Evolutionary conservation across 2,888 invertebrate species (phyloP).

Genomic region (Lithophane socia): DNA sequence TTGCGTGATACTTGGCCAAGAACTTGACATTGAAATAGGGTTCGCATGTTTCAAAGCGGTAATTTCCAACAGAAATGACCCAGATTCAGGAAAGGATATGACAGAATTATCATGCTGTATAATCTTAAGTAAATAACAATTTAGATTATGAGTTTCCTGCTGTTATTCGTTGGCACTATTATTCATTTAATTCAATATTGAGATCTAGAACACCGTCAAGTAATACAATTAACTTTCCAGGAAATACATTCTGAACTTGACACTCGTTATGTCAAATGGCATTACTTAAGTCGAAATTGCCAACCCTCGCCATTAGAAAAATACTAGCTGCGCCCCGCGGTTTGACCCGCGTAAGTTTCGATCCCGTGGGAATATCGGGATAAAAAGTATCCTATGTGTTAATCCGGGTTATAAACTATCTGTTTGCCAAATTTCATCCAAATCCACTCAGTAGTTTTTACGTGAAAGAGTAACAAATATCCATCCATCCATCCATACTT

Average conservation of each 20-base stretch:
- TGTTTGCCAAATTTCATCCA: too few relatives aligned
- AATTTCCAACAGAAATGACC: conserved; percentile 57
- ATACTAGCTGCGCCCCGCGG: too few relatives aligned
- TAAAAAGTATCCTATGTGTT: too few relatives aligned
- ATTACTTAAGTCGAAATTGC: not conserved
- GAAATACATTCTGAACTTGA: not conserved
- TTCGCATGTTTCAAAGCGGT: conserved; percentile 54
- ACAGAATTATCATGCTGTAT: conserved; percentile 37
- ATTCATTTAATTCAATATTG: conserved; percentile 21
- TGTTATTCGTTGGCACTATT: conserved; percentile 19
- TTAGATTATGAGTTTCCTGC: conserved; percentile 24
- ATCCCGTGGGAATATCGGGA: too few relatives aligned
- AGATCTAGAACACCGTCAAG: not conserved
- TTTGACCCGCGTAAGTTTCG: too few relatives aligned
- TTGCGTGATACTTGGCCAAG: conserved; percentile 66
- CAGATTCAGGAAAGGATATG: conserved; percentile 44
- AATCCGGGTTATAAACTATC: too few relatives aligned
- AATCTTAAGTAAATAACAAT: conserved; percentile 42
- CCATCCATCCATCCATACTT: too few relatives aligned
- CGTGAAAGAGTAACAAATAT: too few relatives aligned
- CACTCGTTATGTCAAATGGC: not conserved
- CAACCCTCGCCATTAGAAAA: conserved; percentile 19
- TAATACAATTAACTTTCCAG: conserved; percentile 19
- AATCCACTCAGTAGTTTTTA: too few relatives aligned
- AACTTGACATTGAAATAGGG: conserved; percentile 63